phyloP scores from a whole-genome alignment of 37 sponge, comb jelly and placozoan species.

The Halichondria panicea region DNA sequence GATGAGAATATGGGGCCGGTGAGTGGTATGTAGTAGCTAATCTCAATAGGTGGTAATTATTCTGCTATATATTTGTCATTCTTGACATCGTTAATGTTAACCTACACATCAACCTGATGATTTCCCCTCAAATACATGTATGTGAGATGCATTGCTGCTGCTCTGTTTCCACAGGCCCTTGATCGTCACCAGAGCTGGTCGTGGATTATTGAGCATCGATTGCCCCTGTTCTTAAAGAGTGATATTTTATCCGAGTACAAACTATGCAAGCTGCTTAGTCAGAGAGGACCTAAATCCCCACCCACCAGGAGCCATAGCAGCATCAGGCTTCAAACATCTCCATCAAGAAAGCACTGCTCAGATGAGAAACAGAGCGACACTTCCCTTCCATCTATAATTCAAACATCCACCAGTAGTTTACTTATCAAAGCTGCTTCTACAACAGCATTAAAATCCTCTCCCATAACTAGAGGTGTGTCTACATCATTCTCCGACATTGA shows the following conservation, averaged over 20 bases:
- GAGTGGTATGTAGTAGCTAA: conserved; percentile 6
- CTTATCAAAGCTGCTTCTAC: background rate
- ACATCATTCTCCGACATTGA: conserved; percentile 1
- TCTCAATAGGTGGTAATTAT: too few species aligned
- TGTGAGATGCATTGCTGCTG: too few species aligned
- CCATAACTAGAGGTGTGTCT: background rate
- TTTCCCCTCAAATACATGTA: too few species aligned
- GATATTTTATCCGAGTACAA: conserved; percentile 79
- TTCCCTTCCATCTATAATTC: background rate
- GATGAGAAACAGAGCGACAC: background rate
- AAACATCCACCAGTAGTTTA: background rate
- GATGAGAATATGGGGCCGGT: conserved; percentile 43
- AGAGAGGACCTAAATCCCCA: background rate
- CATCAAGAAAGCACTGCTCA: background rate
- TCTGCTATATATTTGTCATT: background rate
- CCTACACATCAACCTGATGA: too few species aligned
- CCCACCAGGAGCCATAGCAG: background rate
- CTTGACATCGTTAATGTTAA: background rate
- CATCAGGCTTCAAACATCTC: background rate
- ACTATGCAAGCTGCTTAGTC: conserved; percentile 57
- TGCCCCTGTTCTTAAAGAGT: conserved; percentile 81
- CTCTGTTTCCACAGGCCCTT: conserved; percentile 40
- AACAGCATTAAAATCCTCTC: background rate
- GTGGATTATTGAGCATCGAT: conserved; percentile 67
- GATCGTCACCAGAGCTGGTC: conserved; percentile 39